phyloP scores from a whole-genome alignment of 2,113 vertebrate genomes.

The Elanus axillaris region DNA sequence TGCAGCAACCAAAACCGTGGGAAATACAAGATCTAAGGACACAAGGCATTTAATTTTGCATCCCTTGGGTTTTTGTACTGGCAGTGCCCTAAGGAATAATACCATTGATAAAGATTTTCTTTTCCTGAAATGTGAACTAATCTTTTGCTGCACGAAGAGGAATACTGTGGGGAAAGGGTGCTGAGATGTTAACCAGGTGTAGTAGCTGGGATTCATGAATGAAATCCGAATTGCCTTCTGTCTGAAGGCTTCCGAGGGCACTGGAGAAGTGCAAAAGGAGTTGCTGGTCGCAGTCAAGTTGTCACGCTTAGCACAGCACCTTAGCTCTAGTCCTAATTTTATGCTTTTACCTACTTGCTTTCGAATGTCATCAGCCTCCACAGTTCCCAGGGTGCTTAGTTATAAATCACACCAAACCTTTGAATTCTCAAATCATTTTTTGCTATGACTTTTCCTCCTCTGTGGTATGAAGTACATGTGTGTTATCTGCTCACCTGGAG shows the following conservation, averaged over 20 bases:
- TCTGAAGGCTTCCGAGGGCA: not conserved
- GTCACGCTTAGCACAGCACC: not conserved
- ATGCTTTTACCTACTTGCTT: not conserved
- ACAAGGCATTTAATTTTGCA: not conserved
- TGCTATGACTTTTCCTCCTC: not conserved
- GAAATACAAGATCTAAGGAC: not conserved
- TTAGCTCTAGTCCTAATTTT: not conserved
- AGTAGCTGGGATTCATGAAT: not conserved
- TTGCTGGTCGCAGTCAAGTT: not conserved
- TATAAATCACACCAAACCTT: not conserved
- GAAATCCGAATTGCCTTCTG: not conserved
- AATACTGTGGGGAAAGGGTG: not conserved
- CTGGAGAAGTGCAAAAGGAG: not conserved
- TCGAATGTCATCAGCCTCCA: not conserved
- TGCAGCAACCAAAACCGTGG: not conserved
- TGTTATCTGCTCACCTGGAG: not conserved
- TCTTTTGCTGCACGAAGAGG: not conserved
- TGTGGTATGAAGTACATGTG: not conserved
- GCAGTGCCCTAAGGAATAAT: not conserved
- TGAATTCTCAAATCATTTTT: conserved; percentile 15
- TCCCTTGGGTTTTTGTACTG: not conserved
- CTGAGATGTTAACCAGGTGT: not conserved
- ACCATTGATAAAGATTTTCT: not conserved
- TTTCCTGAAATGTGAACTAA: not conserved
- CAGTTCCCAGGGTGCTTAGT: not conserved